A percentile compares a stretch with the other conserved stretches of the same genome.
phyloP scores from a whole-genome alignment of 2,113 vertebrate genomes.

The Symphodus melops region DNA sequence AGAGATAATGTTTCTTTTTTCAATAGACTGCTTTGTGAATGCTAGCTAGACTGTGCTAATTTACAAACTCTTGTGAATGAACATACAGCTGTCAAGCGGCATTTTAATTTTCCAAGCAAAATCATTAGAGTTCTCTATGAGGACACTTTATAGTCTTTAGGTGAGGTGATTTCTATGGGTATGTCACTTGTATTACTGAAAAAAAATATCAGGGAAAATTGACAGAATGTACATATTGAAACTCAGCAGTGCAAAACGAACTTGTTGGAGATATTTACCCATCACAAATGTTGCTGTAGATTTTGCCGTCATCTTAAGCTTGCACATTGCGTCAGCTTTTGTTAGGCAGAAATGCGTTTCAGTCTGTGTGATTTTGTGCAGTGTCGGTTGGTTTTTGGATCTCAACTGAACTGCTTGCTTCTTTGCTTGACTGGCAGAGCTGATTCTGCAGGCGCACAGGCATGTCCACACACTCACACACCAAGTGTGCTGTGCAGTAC shows the following conservation, averaged over 20 bases:
- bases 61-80: neutral
- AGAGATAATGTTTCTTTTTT: neutral
- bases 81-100: neutral
- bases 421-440: conserved; percentile 63
- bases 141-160: too few species aligned
- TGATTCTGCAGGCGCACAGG: conserved; percentile 53
- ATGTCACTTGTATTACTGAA: neutral
- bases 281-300: conserved; percentile 9
- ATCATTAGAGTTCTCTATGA: neutral
- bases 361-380: conserved; percentile 50
- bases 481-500: conserved; percentile 14
- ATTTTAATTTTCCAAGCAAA: neutral
- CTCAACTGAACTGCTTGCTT: conserved; percentile 47
- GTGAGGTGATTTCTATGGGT: neutral
- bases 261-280: conserved; percentile 10
- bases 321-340: conserved; percentile 42
- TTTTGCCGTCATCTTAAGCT: conserved; percentile 13
- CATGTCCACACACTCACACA: conserved; percentile 29
- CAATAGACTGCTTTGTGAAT: too few species aligned
- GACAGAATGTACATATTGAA: neutral
- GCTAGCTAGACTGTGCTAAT: neutral
- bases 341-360: conserved; percentile 44
- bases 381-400: conserved; percentile 49
- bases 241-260: neutral
- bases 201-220: neutral